These are phyloP conservation scores for Eurois occulta DNA, from an alignment of 2,888 invertebrate species.

Conservation along the genomic window DNA sequence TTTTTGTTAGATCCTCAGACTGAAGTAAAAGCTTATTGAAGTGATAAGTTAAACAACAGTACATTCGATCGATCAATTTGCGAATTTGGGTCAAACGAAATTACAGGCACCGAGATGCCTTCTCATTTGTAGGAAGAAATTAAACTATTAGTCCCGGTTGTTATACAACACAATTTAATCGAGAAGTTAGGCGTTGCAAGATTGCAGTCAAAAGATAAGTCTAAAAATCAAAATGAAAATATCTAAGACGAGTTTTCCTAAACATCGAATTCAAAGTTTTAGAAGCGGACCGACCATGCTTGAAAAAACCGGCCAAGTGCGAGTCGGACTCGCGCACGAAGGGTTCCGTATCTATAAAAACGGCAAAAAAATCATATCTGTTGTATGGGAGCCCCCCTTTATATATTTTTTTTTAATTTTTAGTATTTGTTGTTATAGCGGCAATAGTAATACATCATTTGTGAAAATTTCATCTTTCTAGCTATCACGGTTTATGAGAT, in stretches of 20 bases:
- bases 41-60: background rate
- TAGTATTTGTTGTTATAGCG: too few relatives aligned
- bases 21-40: background rate
- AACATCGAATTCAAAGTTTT: too few relatives aligned
- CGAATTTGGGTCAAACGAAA: background rate
- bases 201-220: background rate
- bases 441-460: too few relatives aligned
- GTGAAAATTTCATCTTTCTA: too few relatives aligned
- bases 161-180: background rate
- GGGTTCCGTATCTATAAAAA: too few relatives aligned
- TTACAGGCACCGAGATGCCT: background rate
- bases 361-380: too few relatives aligned
- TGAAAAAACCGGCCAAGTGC: too few relatives aligned
- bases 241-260: too few relatives aligned
- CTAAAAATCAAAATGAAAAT: background rate
- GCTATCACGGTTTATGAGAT: too few relatives aligned
- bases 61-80: background rate
- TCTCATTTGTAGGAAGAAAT: fast-evolving
- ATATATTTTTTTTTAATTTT: too few relatives aligned
- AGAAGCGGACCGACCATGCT: background rate
- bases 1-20: background rate
- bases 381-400: too few relatives aligned
- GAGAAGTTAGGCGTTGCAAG: background rate
- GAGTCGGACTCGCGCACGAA: too few relatives aligned
- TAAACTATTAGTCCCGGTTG: background rate